Evolutionary conservation across 2,888 invertebrate genomes (phyloP).

Genomic region (Heliconius charithonia): DNA sequence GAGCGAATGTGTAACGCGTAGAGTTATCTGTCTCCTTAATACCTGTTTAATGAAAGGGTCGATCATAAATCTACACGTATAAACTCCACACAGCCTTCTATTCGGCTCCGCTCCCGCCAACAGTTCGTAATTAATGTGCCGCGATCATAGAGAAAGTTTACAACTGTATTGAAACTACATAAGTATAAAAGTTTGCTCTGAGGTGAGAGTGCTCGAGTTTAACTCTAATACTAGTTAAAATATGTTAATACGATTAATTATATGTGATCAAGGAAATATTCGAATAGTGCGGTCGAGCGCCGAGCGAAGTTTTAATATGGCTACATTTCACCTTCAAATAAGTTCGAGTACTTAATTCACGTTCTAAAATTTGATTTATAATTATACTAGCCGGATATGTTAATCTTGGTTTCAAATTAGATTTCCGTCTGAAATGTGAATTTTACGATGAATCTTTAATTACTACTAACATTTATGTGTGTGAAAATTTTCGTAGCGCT

Average conservation of each 20-base stretch:
- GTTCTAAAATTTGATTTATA: constrained; percentile 36
- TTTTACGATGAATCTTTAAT: neutral
- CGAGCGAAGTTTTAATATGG: constrained; percentile 45
- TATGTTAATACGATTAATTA: constrained; percentile 67
- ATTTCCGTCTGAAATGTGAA: constrained; percentile 4
- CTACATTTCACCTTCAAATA: constrained; percentile 48
- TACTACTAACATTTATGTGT: neutral
- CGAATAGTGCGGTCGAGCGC: constrained; percentile 42
- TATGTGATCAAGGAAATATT: constrained; percentile 51
- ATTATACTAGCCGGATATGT: constrained; percentile 38
- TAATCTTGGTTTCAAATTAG: constrained; percentile 30
- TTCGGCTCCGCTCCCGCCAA: constrained; percentile 69
- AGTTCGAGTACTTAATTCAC: constrained; percentile 41
- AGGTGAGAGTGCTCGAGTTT: constrained; percentile 73
- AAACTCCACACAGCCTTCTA: constrained; percentile 78
- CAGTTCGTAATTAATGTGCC: constrained; percentile 80
- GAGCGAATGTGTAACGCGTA: constrained; percentile 75
- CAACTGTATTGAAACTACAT: constrained; percentile 79
- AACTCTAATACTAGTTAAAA: constrained; percentile 75
- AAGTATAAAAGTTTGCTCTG: constrained; percentile 76
- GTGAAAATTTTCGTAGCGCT: neutral
- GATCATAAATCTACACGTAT: constrained; percentile 82
- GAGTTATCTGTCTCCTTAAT: constrained; percentile 80
- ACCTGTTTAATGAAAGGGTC: constrained; percentile 83
- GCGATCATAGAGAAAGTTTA: constrained; percentile 78